Percentiles rank a stretch among this genome's conserved stretches.
Evolutionary conservation across 2,888 invertebrate species (phyloP).

Genomic region (Lapara coniferarum): DNA sequence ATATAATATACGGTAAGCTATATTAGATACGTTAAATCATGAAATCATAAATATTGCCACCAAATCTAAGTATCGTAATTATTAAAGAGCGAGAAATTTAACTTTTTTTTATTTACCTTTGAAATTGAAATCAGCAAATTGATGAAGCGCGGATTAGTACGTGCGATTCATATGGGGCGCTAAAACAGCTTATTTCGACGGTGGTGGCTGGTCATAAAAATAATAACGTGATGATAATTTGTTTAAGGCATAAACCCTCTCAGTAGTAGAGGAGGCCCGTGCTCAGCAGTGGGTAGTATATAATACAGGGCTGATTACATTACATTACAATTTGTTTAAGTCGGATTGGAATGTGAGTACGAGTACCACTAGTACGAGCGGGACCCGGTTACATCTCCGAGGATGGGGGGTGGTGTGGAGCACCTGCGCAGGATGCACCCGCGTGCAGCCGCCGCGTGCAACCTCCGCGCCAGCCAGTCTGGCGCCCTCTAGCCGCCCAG

Average conservation of each 20-base stretch:
- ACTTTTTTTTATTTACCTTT: neutral
- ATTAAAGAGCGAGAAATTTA: neutral
- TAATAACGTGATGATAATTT: slow-evolving; percentile 13
- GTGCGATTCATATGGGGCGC: neutral
- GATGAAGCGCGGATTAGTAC: neutral
- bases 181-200: slow-evolving; percentile 5
- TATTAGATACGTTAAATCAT: neutral
- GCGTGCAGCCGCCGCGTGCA: slow-evolving; percentile 66
- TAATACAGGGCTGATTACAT: too few species aligned
- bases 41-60: neutral
- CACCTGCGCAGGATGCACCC: slow-evolving; percentile 73
- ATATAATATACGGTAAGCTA: too few species aligned
- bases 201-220: slow-evolving; percentile 1
- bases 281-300: too few species aligned
- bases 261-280: too few species aligned
- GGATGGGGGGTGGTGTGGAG: slow-evolving; percentile 33
- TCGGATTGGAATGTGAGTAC: slow-evolving; percentile 1
- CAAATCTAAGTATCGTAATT: neutral
- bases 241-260: too few species aligned
- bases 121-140: neutral
- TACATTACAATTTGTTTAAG: slow-evolving; percentile 8
- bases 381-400: neutral
- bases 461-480: slow-evolving; percentile 77
- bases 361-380: neutral
- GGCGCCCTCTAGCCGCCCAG: slow-evolving; percentile 56